Evolutionary conservation across 2,113 vertebrate genomes (phyloP).

Genomic region (Gobiocypris rarus): DNA sequence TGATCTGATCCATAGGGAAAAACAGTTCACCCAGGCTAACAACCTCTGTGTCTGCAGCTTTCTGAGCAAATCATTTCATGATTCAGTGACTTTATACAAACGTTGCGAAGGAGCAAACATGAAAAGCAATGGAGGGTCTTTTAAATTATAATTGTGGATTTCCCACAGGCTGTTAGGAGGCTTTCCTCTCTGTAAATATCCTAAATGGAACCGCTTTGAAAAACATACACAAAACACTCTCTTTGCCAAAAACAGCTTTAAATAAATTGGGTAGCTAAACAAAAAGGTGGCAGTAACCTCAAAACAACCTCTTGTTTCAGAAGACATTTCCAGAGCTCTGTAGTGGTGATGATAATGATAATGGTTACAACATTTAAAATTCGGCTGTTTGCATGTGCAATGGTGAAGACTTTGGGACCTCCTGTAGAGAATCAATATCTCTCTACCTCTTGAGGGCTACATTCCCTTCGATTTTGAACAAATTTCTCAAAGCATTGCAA

Average conservation of each 20-base stretch:
- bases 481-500: constrained; percentile 6
- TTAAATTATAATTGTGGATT: constrained; percentile 36
- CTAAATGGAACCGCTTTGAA: constrained; percentile 11
- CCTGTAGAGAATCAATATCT: constrained; percentile 3
- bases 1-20: constrained; percentile 13
- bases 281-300: not conserved
- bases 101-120: not conserved
- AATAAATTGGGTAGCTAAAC: not conserved
- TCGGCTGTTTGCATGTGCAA: constrained; percentile 2
- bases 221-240: constrained; percentile 11
- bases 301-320: not conserved
- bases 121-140: constrained; percentile 13
- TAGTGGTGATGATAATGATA: not conserved
- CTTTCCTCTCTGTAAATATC: constrained; percentile 27
- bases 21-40: not conserved
- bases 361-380: not conserved
- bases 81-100: constrained; percentile 34
- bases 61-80: constrained; percentile 22
- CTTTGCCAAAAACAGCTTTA: not conserved
- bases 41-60: not conserved
- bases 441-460: not conserved
- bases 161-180: constrained; percentile 35
- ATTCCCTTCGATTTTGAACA: constrained; percentile 1
- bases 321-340: not conserved
- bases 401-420: not conserved